Evolutionary conservation across 2,113 vertebrate genomes (phyloP).

Genomic region (Gasterosteus nipponicus): DNA sequence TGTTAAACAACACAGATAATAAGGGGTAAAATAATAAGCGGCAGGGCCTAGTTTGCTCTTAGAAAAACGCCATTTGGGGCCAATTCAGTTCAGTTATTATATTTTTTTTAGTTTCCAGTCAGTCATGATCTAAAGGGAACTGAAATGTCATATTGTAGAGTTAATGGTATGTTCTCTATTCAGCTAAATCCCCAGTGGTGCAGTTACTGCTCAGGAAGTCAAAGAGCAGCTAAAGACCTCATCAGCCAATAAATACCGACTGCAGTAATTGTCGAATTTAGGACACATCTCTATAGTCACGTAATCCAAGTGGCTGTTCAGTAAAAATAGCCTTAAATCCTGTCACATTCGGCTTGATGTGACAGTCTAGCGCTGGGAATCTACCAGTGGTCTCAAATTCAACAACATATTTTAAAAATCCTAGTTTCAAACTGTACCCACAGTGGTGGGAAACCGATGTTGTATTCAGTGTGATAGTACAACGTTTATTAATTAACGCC

Average conservation of each 20-base stretch:
- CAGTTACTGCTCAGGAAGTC: slow-evolving; percentile 4
- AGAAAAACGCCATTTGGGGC: slow-evolving; percentile 25
- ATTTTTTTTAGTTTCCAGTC: slow-evolving; percentile 6
- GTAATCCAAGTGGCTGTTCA: slow-evolving; percentile 55
- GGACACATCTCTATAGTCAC: slow-evolving; percentile 49
- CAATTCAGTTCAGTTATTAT: slow-evolving; percentile 9
- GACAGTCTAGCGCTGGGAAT: slow-evolving; percentile 35
- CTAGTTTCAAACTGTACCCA: background rate
- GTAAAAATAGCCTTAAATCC: slow-evolving; percentile 67
- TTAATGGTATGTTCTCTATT: background rate
- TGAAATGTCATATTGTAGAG: slow-evolving; percentile 12
- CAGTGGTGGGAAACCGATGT: background rate
- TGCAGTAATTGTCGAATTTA: slow-evolving; percentile 65
- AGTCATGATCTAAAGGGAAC: slow-evolving; percentile 16
- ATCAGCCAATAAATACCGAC: slow-evolving; percentile 48
- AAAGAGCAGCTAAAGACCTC: slow-evolving; percentile 4
- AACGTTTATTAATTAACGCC: background rate
- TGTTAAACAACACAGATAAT: slow-evolving; percentile 29
- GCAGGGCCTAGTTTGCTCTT: slow-evolving; percentile 5
- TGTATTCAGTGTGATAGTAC: background rate
- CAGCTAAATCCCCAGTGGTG: slow-evolving; percentile 7
- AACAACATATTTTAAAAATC: background rate
- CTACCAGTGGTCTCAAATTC: slow-evolving; percentile 21
- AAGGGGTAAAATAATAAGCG: slow-evolving; percentile 25
- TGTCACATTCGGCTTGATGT: slow-evolving; percentile 53